Conservation (phyloP, 1,140 invertebrate genomes). For the Hesperophylax magnus region DNA sequence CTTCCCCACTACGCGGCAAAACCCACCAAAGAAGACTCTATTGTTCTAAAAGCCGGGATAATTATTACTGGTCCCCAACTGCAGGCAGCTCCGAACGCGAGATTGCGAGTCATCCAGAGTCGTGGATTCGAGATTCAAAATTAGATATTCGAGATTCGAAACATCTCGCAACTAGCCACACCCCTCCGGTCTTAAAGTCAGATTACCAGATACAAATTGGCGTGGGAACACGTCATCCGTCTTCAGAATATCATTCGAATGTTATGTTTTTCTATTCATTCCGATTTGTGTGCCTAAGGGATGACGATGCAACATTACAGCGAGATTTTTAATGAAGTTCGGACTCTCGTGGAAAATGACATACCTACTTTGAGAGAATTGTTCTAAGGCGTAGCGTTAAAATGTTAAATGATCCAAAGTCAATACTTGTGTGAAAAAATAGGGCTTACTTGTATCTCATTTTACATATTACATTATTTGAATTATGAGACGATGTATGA, state of each 20-base stretch:
- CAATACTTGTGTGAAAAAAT: no score
- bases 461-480: no score
- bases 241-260: conserved; percentile 3
- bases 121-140: background rate
- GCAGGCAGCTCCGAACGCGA: background rate
- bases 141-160: no score
- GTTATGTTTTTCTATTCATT: background rate
- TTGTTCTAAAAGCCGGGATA: conserved; percentile 31
- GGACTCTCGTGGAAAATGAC: background rate
- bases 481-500: no score
- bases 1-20: background rate
- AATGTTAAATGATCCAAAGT: no score
- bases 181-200: background rate
- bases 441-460: no score
- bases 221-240: conserved; percentile 14
- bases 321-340: background rate
- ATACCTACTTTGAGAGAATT: background rate
- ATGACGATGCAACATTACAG: background rate
- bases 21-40: background rate
- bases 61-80: conserved; percentile 5
- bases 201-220: conserved; percentile 35
- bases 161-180: background rate
- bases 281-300: background rate
- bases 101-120: background rate
- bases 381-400: no score